phyloP scores from a whole-genome alignment of 2,113 vertebrate species.

The Otus sunia region DNA sequence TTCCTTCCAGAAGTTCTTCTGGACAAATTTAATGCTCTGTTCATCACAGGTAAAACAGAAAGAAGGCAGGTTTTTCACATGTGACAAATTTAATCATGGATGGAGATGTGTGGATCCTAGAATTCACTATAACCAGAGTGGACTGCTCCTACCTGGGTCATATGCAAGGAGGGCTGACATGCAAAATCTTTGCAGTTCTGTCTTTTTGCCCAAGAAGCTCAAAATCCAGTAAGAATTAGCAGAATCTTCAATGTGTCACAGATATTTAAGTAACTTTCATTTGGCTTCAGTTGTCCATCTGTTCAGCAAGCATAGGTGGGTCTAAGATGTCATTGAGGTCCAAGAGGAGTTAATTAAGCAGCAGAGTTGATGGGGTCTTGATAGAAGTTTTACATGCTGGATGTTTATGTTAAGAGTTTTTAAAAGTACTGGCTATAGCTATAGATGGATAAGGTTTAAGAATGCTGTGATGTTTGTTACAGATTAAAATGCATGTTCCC shows the following conservation, averaged over 20 bases:
- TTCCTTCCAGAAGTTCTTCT: not conserved
- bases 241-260: not conserved
- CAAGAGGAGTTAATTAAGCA: not conserved
- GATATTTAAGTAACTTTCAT: not conserved
- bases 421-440: not conserved
- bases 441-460: not conserved
- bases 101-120: not conserved
- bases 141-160: not conserved
- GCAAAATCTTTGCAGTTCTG: not conserved
- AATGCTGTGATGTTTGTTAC: not conserved
- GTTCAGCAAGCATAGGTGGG: not conserved
- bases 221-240: not conserved
- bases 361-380: not conserved
- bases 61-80: not conserved
- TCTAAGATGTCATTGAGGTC: not conserved
- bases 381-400: not conserved
- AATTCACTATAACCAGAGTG: not conserved
- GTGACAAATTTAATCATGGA: not conserved
- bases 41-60: not conserved
- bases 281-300: not conserved
- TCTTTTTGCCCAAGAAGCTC: not conserved
- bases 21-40: not conserved
- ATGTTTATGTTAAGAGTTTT: not conserved
- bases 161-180: not conserved
- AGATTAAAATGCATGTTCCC: not conserved